Evolutionary conservation across 64 coral and sea anemone genomes (phyloP).

Genomic region (Acropora yongei): DNA sequence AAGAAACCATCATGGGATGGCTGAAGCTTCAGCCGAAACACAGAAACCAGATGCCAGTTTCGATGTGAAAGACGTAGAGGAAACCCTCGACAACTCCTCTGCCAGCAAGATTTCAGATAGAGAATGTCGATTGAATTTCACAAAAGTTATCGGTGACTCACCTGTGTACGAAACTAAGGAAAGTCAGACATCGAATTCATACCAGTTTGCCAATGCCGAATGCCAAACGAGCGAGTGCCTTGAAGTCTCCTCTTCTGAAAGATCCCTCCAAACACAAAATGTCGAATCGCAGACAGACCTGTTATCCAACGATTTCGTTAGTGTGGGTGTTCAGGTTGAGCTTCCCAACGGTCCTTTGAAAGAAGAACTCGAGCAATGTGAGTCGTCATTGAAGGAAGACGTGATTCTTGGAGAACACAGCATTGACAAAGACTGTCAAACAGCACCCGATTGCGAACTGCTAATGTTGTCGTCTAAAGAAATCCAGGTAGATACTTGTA

Average conservation of each 20-base stretch:
- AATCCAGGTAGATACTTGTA: neutral
- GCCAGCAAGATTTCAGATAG: neutral
- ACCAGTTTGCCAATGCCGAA: neutral
- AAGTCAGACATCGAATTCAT: neutral
- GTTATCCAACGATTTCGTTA: neutral
- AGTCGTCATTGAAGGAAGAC: neutral
- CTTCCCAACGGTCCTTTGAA: neutral
- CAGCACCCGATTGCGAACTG: neutral
- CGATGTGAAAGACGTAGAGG: neutral
- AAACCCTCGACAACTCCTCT: neutral
- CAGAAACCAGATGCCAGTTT: neutral
- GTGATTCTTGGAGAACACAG: too few species aligned
- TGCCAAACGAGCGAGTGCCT: neutral
- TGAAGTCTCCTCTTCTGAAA: neutral
- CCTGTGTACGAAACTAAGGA: neutral
- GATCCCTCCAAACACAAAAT: neutral
- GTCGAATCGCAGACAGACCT: slow-evolving; percentile 18
- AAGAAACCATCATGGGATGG: neutral
- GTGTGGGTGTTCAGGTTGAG: neutral
- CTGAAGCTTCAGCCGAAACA: neutral
- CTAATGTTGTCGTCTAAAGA: neutral
- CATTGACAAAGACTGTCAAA: neutral
- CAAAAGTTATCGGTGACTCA: neutral
- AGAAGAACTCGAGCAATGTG: neutral
- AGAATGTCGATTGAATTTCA: neutral